Evolutionary conservation across 2,113 vertebrate species (phyloP).

Genomic region (Gavialis gangeticus): DNA sequence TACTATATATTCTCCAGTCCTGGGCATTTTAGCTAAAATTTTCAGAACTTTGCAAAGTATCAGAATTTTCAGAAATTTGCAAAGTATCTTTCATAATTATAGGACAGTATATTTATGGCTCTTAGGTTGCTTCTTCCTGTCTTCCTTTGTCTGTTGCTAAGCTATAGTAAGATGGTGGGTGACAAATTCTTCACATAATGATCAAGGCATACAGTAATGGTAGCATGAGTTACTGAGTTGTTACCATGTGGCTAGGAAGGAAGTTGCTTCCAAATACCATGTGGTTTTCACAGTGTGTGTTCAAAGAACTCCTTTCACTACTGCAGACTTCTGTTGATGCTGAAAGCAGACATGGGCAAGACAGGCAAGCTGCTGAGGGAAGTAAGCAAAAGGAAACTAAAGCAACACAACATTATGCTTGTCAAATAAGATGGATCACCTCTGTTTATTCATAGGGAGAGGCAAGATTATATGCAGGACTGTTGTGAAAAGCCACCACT

Average conservation of each 20-base stretch:
- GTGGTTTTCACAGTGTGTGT: neutral
- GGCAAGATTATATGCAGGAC: constrained; percentile 31
- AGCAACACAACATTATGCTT: neutral
- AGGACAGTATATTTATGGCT: neutral
- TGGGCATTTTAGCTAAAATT: neutral
- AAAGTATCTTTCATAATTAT: neutral
- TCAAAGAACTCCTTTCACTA: neutral
- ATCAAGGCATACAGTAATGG: neutral
- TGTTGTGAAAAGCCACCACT: neutral
- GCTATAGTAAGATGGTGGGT: neutral
- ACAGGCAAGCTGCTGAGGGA: constrained; percentile 37
- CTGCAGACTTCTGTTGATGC: neutral
- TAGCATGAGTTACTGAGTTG: constrained; percentile 10
- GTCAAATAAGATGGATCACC: constrained; percentile 1
- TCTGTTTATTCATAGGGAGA: constrained; percentile 33
- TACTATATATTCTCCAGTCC: neutral
- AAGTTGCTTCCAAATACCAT: constrained; percentile 36
- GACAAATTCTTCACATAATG: neutral
- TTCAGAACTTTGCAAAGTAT: neutral
- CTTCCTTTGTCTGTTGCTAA: neutral
- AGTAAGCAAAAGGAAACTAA: neutral
- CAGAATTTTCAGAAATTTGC: neutral
- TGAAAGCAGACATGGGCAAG: constrained; percentile 39
- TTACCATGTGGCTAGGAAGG: neutral
- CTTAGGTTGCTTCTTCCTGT: accelerated